Evolutionary conservation across 2,113 vertebrate species (phyloP), one percentile per base, ranked within the genome.

Genomic region (Octodon degus): DNA sequence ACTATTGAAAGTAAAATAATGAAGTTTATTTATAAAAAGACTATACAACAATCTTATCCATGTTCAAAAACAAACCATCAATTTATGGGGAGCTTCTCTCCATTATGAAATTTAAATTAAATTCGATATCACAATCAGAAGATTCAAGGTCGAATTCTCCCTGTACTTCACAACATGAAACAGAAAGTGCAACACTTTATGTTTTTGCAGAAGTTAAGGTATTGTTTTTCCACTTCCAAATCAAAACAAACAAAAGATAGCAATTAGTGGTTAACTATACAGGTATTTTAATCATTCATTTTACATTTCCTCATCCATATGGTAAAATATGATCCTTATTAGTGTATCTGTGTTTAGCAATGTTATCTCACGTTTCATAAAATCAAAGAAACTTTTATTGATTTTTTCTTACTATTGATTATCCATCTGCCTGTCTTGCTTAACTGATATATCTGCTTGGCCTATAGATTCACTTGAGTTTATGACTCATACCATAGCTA

Each of bases 91-190:
- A 96, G 55, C 55, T 91, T 93, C 86, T 86, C 94, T 94, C 86
- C 91, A 65, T 84, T 96, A 70, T 87, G 81, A 91, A 95, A 87
- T 63, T 84, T 72, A 94, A 97, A 94, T 94, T 92, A 89, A 96
- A 83, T 94, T 92, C 86, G 95, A 83, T 68, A 97, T 95, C 62
- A 97, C 95, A 97, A 89, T 96, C 40, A 79, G 55, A 94, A 58
- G 53, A 86, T 70, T 93, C 68, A 91, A 95, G 30, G 68, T 27
- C 89, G n/a, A 94, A 84, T 93, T 96, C 63, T 89, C 32, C 17
- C 53, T 14, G 22, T 17, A 91, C 77, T 12, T 89, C 80, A 83
- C 40, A 67, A 68, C 58, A 40, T 80, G 68, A 97, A 97, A 93
- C 89, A 91, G 60, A 93, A 91, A 70, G 86, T 43, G 43, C 81